phyloP scores from a whole-genome alignment of 2,797 vertebrate species.

The Loriculus beryllinus region DNA sequence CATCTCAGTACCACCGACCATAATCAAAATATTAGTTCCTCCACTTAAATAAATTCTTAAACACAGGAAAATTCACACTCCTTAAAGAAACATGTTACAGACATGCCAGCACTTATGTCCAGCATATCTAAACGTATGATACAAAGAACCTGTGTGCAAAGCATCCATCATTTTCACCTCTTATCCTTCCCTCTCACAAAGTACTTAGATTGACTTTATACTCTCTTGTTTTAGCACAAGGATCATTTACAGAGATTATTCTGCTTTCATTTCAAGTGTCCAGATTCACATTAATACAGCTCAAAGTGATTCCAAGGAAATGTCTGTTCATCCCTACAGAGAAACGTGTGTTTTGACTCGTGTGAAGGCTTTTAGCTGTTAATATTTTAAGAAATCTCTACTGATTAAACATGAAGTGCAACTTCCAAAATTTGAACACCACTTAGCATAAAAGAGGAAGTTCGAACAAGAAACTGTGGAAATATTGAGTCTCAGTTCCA shows the following conservation, averaged over 20 bases:
- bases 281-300: not conserved
- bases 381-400: not conserved
- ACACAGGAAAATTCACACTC: not conserved
- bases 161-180: not conserved
- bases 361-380: not conserved
- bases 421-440: not conserved
- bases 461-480: not conserved
- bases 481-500: not conserved
- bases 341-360: not conserved
- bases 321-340: not conserved
- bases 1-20: not conserved
- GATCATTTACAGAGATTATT: not conserved
- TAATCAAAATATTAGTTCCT: not conserved
- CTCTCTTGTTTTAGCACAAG: not conserved
- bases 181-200: not conserved
- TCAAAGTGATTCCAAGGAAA: not conserved
- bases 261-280: not conserved
- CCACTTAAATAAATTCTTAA: not conserved
- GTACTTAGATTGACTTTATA: not conserved
- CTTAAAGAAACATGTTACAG: not conserved
- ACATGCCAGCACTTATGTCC: not conserved
- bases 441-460: not conserved
- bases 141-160: not conserved
- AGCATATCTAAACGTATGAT: rapidly evolving
- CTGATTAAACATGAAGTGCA: not conserved